Evolutionary conservation across 2,888 invertebrate genomes (phyloP), one percentile per base, ranked within the genome.

Genomic region (Sinopyrophorus schimmeli): DNA sequence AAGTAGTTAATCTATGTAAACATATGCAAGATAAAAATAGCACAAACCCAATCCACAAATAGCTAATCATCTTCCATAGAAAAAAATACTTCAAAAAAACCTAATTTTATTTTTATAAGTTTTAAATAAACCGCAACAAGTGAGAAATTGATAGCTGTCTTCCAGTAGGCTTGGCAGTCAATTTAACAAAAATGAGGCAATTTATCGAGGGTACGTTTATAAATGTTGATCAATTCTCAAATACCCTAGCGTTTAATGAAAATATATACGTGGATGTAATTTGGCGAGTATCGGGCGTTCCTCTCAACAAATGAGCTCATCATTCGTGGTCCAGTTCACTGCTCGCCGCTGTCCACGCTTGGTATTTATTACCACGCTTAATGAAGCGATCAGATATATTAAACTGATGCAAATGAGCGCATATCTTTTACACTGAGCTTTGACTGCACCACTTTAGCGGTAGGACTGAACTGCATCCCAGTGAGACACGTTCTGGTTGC

Each of bases 301-400:
- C 49, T 53, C 46, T 31, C 37, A 41, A 55, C 57, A 58, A 58
- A 58, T 54, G 55, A 47, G 52, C 55, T 49, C 58, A 58, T 58
- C 58, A 58, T 58, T 55, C 53, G 55, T 47, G 43, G 53, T 53
- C 43, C 47, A 48, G 47, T 55, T 53, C 46, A 47, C 35, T 48
- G 49, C 43, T 40, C 46, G 49, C 42, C 51, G 51, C 46, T 50
- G 54, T 51, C 53, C 56, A 42, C 59, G 48, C 44, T 30, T 49
- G 23, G 42, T 58, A 60, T 60, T 60, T 60, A 60, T 60, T 53
- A 50, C 55, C 57, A 17, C 21, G 51, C 49, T 50, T 60, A 58
- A 60, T 60, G 58, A 60, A 60, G 60, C 55, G 55, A 58, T 60
- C 58, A 57, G 55, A 55, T 54, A 55, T 57, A 58, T 60, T 57